Conservation (phyloP, 1,140 invertebrate genomes). For the Drosophila santomea region DNA sequence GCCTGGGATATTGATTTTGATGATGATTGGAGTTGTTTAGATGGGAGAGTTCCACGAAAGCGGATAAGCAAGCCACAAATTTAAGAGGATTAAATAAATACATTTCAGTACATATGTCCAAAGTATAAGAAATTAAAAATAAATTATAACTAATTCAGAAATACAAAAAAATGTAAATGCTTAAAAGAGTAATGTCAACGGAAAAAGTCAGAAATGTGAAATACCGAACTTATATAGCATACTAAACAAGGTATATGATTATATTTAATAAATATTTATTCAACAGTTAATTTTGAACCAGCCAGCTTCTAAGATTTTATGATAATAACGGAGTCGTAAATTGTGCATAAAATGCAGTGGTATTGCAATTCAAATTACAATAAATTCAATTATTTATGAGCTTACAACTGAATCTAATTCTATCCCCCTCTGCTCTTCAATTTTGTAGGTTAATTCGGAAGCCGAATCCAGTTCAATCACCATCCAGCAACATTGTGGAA, state of each 20-base stretch:
- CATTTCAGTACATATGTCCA: neutral
- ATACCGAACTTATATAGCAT: too few species aligned
- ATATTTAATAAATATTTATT: too few species aligned
- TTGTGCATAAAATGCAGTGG: neutral
- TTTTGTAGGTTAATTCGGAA: constrained; percentile 35
- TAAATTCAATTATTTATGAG: neutral
- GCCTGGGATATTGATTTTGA: constrained; percentile 33
- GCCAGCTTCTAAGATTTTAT: too few species aligned
- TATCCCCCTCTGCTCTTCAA: constrained; percentile 2
- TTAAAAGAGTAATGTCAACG: too few species aligned
- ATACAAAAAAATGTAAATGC: too few species aligned
- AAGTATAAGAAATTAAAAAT: neutral
- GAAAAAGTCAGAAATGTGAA: too few species aligned
- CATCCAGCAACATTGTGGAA: constrained; percentile 20
- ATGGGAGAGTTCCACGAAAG: neutral
- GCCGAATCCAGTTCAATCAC: constrained; percentile 31
- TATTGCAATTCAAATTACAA: neutral
- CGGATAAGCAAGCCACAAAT: neutral
- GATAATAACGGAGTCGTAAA: too few species aligned
- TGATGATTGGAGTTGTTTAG: constrained; percentile 51
- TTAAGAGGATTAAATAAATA: constrained; percentile 5
- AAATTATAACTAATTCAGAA: neutral
- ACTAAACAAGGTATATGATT: too few species aligned
- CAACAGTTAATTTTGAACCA: too few species aligned
- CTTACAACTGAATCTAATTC: constrained; percentile 12